Base-by-base conservation (phyloP, 2,113 vertebrate species). In the Martes martes region DNA sequence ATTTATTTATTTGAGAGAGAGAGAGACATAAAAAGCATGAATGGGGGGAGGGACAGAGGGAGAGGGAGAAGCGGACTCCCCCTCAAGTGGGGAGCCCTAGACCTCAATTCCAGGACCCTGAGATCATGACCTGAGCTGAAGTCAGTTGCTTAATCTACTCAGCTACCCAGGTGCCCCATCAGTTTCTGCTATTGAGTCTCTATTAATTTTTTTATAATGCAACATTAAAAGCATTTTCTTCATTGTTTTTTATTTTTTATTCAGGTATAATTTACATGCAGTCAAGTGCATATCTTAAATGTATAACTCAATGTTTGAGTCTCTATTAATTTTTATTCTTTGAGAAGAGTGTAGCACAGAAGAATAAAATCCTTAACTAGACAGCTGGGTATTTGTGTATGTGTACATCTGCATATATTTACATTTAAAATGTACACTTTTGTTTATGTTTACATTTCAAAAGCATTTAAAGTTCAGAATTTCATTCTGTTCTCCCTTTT, bases 401-500 rank as follows among this genome's bases (percentile, higher is more conserved):
- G 2, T 90, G 7, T 15, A 79, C 5, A 95, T 81, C 89, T 96
- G 36, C 36, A 86, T 73, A 65, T 96, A 55, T 73, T 97, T 92
- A 61, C n/a, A 65, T 94, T 95, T 93, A 94, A 84, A 95, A 55
- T 79, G 36, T 83, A 50, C 0, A 39, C 31, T 95, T 95, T 92
- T 94, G 10, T 88, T 61, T 91, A 82, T 93, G 11, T 74, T 89
- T 94, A 65, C 2, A 87, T 89, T 33, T 67, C n/a, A 16, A 89
- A 95, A 80, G 11, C n/a, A 87, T 26, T 45, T 95, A 74, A 91
- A 3, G 59, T 94, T 91, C 78, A 94, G 84, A 33, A 10, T 89
- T 96, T 13, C 28, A 4, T 95, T 96, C 19, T 93, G 0, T 78
- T 96, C 33, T 81, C 69, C 24, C 86, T 93, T 95, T n/a, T 95